A percentile compares a stretch with the other conserved stretches of the same genome.
Evolutionary conservation across 2,888 invertebrate species (phyloP).

Genomic region (Galeopsomyia nigrocyanea): DNA sequence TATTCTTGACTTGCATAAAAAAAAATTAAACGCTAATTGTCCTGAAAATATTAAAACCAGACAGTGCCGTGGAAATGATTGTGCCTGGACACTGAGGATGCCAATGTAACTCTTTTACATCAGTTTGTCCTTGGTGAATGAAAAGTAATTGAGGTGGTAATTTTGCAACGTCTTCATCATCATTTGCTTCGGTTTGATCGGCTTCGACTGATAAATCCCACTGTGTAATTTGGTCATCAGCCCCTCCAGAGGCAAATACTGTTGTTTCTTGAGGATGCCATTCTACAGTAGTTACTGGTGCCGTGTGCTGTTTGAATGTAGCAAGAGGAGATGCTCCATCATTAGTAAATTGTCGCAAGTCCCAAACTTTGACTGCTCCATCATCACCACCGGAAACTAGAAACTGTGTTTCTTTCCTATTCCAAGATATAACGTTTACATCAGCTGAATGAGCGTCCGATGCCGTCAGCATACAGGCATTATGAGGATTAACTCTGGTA

Average conservation of each 20-base stretch:
- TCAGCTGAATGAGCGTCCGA: conserved; percentile 90
- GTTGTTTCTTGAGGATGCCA: conserved; percentile 96
- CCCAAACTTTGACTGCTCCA: conserved; percentile 95
- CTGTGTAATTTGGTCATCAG: conserved; percentile 94
- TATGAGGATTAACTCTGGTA: conserved; percentile 84
- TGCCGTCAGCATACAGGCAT: conserved; percentile 92
- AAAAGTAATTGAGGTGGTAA: conserved; percentile 96
- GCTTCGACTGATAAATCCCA: conserved; percentile 97
- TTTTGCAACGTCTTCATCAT: conserved; percentile 68
- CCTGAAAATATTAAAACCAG: conserved; percentile 97
- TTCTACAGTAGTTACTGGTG: conserved; percentile 94
- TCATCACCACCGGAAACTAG: conserved; percentile 89
- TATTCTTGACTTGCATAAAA: conserved; percentile 37
- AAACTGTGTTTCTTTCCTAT: conserved; percentile 81
- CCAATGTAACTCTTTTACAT: conserved; percentile 99
- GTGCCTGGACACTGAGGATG: conserved; percentile 95
- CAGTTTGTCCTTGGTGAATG: conserved; percentile 97
- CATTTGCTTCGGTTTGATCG: conserved; percentile 75
- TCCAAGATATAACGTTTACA: conserved; percentile 99
- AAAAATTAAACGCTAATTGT: conserved; percentile 90
- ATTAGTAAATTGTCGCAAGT: conserved; percentile 86
- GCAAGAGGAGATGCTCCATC: conserved; percentile 83
- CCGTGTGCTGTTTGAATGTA: conserved; percentile 94
- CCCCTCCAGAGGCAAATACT: conserved; percentile 92
- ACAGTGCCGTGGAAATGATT: conserved; percentile 92